phyloP scores from a whole-genome alignment of 2,888 invertebrate genomes.

The Antitype chi region DNA sequence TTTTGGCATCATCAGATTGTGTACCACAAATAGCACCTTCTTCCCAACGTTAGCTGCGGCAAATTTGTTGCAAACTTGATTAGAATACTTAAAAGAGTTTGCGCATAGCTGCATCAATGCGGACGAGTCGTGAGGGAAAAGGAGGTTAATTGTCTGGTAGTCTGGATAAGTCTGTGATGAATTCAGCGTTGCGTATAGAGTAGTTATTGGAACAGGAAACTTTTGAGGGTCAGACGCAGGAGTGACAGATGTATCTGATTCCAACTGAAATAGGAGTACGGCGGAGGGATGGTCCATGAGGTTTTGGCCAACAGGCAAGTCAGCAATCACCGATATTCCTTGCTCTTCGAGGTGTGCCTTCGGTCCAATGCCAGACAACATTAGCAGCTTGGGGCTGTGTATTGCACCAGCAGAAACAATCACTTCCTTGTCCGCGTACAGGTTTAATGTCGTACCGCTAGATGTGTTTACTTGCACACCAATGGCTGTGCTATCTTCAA shows the following conservation, averaged over 20 bases:
- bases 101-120: conserved; percentile 66
- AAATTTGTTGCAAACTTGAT: conserved; percentile 68
- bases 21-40: conserved; percentile 36
- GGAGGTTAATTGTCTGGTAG: conserved; percentile 65
- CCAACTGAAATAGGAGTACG: conserved; percentile 23
- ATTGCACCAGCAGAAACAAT: conserved; percentile 75
- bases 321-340: conserved; percentile 64
- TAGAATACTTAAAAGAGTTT: conserved; percentile 63
- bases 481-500: conserved; percentile 64
- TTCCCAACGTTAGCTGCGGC: conserved; percentile 44
- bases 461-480: conserved; percentile 67
- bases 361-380: conserved; percentile 77
- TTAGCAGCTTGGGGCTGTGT: conserved; percentile 71
- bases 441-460: conserved; percentile 45
- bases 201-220: conserved; percentile 62
- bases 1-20: conserved; percentile 56
- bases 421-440: conserved; percentile 70
- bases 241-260: not conserved
- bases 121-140: conserved; percentile 57
- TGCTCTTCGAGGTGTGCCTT: conserved; percentile 61
- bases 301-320: conserved; percentile 61
- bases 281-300: conserved; percentile 55
- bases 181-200: conserved; percentile 58
- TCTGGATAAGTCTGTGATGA: conserved; percentile 63
- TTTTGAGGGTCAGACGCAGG: not conserved